These are phyloP conservation scores for Platerodrilus igneus DNA, from an alignment of 2,888 invertebrate species.

Conservation along the genomic window DNA sequence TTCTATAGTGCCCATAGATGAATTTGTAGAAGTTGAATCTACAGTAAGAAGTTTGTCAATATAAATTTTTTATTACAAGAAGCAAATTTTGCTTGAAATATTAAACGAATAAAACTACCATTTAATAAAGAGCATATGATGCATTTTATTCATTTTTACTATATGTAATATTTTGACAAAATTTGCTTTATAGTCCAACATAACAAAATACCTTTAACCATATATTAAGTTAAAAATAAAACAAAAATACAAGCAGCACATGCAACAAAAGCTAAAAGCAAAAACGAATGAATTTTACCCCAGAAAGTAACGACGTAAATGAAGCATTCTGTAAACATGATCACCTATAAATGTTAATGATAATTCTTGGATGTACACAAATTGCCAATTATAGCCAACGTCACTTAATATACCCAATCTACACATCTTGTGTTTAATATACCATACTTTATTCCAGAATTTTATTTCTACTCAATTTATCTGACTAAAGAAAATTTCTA, in stretches of 20 bases:
- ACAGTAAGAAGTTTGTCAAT: background rate
- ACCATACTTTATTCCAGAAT: too few species aligned
- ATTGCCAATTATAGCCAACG: conserved; percentile 14
- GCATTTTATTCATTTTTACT: background rate
- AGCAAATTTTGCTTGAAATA: too few species aligned
- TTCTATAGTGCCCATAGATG: conserved; percentile 51
- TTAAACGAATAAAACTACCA: background rate
- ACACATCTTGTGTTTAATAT: too few species aligned
- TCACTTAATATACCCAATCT: conserved; percentile 11
- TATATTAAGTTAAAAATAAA: background rate
- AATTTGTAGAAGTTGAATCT: conserved; percentile 12
- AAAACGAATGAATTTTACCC: background rate
- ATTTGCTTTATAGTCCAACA: background rate
- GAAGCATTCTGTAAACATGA: conserved; percentile 1
- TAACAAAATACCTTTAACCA: background rate
- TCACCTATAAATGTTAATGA: conserved; percentile 1
- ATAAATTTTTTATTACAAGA: conserved; percentile 1
- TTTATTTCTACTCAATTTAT: too few species aligned
- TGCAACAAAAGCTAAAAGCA: conserved; percentile 2
- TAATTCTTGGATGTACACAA: conserved; percentile 4
- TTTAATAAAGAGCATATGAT: background rate
- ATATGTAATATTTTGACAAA: too few species aligned
- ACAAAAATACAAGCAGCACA: background rate
- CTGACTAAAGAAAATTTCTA: too few species aligned
- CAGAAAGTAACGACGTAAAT: background rate